phyloP scores from a whole-genome alignment of 2,888 invertebrate genomes.

The Isotomurus palustris region DNA sequence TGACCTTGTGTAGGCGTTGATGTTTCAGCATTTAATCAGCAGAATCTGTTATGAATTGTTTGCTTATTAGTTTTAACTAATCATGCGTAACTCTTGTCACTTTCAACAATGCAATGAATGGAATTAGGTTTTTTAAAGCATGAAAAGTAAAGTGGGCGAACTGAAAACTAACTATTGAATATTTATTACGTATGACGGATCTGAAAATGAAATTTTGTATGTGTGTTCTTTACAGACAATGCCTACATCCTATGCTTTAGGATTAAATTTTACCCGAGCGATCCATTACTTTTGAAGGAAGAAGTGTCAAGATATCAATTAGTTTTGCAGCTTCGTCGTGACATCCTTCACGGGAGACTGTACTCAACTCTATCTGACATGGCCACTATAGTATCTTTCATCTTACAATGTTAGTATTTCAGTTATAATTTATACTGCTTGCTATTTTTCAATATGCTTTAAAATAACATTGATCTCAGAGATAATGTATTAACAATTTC shows the following conservation, averaged over 20 bases:
- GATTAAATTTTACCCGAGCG: slow-evolving; percentile 95
- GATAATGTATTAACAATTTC: neutral
- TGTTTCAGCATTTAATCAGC: too few species aligned
- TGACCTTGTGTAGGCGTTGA: too few species aligned
- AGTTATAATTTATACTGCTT: neutral
- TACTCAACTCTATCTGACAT: slow-evolving; percentile 87
- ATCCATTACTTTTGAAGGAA: slow-evolving; percentile 86
- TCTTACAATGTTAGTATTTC: slow-evolving; percentile 75
- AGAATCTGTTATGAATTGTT: too few species aligned
- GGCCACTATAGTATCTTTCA: slow-evolving; percentile 81
- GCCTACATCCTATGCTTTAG: slow-evolving; percentile 91
- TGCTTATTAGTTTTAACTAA: too few species aligned
- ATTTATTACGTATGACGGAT: neutral
- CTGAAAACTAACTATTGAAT: too few species aligned
- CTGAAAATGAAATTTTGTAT: neutral
- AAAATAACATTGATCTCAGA: slow-evolving; percentile 8
- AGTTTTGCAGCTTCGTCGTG: slow-evolving; percentile 87
- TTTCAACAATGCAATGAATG: too few species aligned
- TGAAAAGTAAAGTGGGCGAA: too few species aligned
- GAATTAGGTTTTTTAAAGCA: too few species aligned
- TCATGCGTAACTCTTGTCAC: too few species aligned
- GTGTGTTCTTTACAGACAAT: slow-evolving; percentile 61
- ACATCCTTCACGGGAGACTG: slow-evolving; percentile 88
- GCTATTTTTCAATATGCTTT: neutral
- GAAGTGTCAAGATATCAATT: slow-evolving; percentile 93